Evolutionary conservation across 2,113 vertebrate genomes (phyloP).

Genomic region (Tangachromis dhanisi): DNA sequence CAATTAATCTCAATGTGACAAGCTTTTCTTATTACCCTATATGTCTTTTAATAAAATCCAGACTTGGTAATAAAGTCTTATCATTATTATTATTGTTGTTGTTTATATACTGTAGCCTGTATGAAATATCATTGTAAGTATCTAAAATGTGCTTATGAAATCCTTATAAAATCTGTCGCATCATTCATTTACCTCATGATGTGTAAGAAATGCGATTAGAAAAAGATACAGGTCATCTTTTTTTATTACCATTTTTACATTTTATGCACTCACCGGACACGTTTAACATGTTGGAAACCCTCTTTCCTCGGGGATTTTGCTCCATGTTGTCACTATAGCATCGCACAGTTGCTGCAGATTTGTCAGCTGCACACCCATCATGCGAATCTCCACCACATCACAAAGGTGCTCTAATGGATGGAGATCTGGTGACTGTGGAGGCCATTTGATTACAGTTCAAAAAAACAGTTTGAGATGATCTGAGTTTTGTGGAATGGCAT

Average conservation of each 20-base stretch:
- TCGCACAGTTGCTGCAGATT: not conserved
- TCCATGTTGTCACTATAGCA: not conserved
- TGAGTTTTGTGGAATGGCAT: not conserved
- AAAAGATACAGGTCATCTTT: not conserved
- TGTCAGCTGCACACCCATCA: not conserved
- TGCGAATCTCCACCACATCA: not conserved
- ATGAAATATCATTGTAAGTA: not conserved
- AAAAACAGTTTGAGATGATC: not conserved
- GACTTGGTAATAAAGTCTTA: not conserved
- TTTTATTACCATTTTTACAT: not conserved
- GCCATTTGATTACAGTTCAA: not conserved
- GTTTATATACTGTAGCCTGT: not conserved
- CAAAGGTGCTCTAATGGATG: not conserved
- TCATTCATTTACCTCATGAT: not conserved
- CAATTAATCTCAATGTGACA: not conserved
- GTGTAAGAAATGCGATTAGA: not conserved
- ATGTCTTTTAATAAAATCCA: not conserved
- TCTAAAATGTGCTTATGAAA: not conserved
- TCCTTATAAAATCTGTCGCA: not conserved
- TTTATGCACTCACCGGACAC: not conserved
- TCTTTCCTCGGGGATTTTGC: not conserved
- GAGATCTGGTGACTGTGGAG: not conserved
- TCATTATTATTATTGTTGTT: not conserved
- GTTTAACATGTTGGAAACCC: not conserved
- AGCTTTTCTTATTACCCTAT: not conserved